These are phyloP conservation scores for Pteruthius melanotis DNA, from an alignment of 2,113 vertebrate genomes.

Conservation along the genomic window DNA sequence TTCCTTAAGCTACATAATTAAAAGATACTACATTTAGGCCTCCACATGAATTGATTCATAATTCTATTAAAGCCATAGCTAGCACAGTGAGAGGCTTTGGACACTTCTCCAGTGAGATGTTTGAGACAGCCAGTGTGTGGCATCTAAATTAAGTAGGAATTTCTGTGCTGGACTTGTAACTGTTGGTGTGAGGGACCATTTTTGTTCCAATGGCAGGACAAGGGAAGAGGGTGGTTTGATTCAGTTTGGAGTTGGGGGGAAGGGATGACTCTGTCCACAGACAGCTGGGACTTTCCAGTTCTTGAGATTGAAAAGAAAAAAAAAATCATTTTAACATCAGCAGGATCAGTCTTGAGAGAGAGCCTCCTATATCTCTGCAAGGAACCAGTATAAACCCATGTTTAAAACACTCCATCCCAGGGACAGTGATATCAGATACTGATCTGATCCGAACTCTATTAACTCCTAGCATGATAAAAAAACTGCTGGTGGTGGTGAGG, in stretches of 20 bases:
- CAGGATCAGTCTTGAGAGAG: neutral
- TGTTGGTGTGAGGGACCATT: neutral
- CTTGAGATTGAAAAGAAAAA: neutral
- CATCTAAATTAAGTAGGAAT: neutral
- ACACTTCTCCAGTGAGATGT: neutral
- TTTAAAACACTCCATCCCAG: neutral
- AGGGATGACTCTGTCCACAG: neutral
- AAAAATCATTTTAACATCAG: neutral
- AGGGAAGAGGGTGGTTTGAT: neutral
- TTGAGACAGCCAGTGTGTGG: fast-evolving
- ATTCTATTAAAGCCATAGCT: neutral
- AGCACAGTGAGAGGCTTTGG: neutral
- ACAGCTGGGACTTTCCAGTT: neutral
- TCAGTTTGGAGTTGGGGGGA: neutral
- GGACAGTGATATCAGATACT: neutral
- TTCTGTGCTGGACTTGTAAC: neutral
- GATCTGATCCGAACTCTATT: neutral
- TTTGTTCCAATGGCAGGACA: neutral
- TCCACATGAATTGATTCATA: neutral
- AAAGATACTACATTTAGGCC: neutral
- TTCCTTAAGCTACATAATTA: neutral
- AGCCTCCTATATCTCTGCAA: neutral
- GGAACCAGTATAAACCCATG: neutral
- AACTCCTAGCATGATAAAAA: fast-evolving
- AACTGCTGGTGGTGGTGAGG: neutral